These are phyloP conservation scores for Apodemus sylvaticus DNA, from an alignment of 2,113 vertebrate genomes.

Conservation along the genomic window DNA sequence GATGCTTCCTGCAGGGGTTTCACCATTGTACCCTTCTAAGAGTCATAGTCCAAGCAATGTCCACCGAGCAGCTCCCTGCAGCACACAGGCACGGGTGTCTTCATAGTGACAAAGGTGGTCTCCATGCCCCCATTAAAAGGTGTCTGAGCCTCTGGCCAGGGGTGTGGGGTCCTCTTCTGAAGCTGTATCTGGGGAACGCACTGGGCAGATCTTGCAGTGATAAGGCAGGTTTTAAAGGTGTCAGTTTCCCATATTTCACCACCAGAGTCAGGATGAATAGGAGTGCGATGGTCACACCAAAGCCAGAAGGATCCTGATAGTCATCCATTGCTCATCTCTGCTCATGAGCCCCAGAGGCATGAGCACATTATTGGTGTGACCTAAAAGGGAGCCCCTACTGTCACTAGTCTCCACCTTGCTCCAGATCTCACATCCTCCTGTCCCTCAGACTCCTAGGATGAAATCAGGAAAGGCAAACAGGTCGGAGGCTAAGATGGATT, in stretches of 20 bases:
- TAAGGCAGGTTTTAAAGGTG: not conserved
- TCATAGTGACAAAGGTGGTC: not conserved
- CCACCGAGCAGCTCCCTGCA: not conserved
- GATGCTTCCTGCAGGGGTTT: not conserved
- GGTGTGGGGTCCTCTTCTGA: not conserved
- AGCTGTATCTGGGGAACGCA: not conserved
- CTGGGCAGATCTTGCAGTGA: not conserved
- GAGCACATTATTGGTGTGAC: not conserved
- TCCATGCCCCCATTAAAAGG: not conserved
- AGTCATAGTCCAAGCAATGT: not conserved
- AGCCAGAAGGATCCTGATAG: not conserved
- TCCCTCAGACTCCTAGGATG: not conserved
- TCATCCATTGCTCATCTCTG: not conserved
- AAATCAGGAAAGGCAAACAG: not conserved
- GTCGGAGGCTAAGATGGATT: not conserved
- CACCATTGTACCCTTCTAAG: not conserved
- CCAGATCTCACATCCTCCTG: not conserved
- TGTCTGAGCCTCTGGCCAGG: not conserved
- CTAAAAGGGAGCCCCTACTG: not conserved
- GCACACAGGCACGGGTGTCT: fast-evolving
- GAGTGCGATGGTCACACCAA: not conserved
- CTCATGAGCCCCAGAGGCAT: not conserved
- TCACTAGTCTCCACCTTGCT: not conserved
- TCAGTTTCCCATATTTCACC: not conserved
- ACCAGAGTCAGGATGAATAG: not conserved